Conservation (phyloP, 2,113 vertebrate genomes). For the Axis porcinus region DNA sequence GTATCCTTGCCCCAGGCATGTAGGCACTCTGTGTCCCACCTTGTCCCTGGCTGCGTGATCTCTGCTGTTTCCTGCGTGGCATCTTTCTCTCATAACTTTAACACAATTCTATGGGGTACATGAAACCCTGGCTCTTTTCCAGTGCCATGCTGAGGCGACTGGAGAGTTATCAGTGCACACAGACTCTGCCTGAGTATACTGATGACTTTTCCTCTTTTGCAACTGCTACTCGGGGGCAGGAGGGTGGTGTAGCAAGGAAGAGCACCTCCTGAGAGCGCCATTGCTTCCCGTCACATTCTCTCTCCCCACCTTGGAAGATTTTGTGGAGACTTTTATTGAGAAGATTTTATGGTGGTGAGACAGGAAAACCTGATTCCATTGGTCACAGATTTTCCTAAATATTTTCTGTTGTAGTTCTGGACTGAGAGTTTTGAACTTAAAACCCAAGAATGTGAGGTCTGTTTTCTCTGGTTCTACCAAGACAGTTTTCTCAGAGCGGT, state of each 20-base stretch:
- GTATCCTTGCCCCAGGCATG: not conserved
- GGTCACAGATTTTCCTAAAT: not conserved
- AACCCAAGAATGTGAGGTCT: not conserved
- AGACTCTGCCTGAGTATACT: not conserved
- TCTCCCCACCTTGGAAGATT: not conserved
- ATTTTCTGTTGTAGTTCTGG: not conserved
- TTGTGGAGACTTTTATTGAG: not conserved
- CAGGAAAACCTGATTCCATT: not conserved
- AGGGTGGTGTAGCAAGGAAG: not conserved
- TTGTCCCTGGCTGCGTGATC: not conserved
- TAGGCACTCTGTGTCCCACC: not conserved
- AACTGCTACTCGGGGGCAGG: fast-evolving
- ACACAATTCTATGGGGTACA: fast-evolving
- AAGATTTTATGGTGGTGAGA: not conserved
- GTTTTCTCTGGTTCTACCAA: not conserved
- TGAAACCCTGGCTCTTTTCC: not conserved
- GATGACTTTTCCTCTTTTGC: not conserved
- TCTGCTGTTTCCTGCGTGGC: not conserved
- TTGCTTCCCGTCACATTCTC: not conserved
- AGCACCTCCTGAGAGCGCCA: not conserved
- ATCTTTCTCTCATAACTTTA: not conserved
- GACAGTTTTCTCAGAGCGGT: not conserved
- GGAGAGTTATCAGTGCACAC: not conserved
- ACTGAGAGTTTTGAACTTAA: not conserved
- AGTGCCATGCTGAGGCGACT: not conserved